Evolutionary conservation across 2,888 invertebrate species (phyloP), one percentile per base, ranked within the genome.

Genomic region (Stenchaetothrips biformis): DNA sequence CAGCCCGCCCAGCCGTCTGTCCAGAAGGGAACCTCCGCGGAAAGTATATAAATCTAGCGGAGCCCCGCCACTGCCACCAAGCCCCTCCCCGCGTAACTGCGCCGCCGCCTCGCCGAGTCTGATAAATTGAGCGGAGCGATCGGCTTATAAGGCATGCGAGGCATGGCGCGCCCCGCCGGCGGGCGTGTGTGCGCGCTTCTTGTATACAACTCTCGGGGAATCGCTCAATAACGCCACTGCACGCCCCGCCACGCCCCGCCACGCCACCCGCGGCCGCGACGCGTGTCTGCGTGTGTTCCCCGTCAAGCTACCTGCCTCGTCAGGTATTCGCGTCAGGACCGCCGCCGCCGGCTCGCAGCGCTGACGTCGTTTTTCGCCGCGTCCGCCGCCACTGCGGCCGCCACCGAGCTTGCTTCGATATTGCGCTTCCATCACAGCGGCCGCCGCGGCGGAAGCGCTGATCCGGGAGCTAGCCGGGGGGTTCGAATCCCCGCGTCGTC

Each of bases 91-190:
- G 37, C 37, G 37, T 37, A 37, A 37, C 37, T 4, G 37, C 37
- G 11, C 59, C 37, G 13, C 59, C 59, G 59, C 59, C 25, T 0
- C 67, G 67, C 67, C 67, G 67, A 74, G 67, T 74, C 67, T 74
- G 67, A 74, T 74, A 74, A 74, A 74, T 74, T 74, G 67, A 74
- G 67, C 21, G 25, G 67, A 25, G 25, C 67, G 67, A 25, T 74
- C 67, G 25, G 67, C 67, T 74, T 74, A 74, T 74, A 74, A 74
- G 67, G 67, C 67, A 74, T 59, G 59, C 59, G 59, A 59, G 59
- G 59, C 59, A 59, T 13, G 59, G 67, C 53, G 53, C 53, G 37
- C 37, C 37, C 37, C 37, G 37, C 37, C 37, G 37, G 37, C 37
- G 37, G 37, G 37, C 37, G 37, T 37, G 37, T 37, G 37, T 37